Conservation (phyloP, 2,113 vertebrate genomes). For the Alouatta palliata region DNA sequence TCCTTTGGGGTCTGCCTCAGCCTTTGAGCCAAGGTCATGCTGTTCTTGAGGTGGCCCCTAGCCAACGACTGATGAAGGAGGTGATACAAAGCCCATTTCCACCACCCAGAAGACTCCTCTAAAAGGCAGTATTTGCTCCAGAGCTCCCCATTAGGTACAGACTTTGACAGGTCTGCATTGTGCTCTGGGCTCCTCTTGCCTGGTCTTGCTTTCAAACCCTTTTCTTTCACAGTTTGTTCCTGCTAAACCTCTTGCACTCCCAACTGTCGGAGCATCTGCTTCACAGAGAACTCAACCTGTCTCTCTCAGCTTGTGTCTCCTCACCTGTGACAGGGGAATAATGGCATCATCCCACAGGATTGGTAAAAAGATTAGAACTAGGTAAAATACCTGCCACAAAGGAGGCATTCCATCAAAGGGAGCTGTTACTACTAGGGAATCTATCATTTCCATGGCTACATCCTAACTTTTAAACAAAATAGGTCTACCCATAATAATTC, state of each 20-base stretch:
- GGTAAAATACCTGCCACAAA: slow-evolving; percentile 19
- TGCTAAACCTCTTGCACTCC: background rate
- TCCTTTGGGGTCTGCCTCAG: slow-evolving; percentile 30
- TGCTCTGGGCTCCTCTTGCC: background rate
- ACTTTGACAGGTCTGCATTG: background rate
- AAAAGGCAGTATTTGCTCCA: slow-evolving; percentile 12
- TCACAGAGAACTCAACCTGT: background rate
- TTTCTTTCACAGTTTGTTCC: slow-evolving; percentile 22
- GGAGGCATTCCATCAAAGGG: background rate
- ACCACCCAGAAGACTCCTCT: background rate
- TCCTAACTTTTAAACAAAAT: slow-evolving; percentile 22
- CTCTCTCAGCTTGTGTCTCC: background rate
- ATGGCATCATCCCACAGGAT: background rate
- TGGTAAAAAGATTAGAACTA: background rate
- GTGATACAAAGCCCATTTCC: slow-evolving; percentile 24
- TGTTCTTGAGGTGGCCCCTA: slow-evolving; percentile 40
- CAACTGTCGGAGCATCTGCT: background rate
- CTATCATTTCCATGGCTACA: background rate
- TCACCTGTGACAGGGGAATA: background rate
- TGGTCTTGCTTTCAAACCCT: background rate
- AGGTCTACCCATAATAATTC: background rate
- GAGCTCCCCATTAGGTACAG: background rate
- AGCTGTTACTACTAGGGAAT: background rate
- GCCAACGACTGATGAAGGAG: slow-evolving; percentile 42
- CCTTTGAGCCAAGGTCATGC: slow-evolving; percentile 49